Conservation (phyloP, 2,797 vertebrate species). For the Tachyglossus aculeatus region DNA sequence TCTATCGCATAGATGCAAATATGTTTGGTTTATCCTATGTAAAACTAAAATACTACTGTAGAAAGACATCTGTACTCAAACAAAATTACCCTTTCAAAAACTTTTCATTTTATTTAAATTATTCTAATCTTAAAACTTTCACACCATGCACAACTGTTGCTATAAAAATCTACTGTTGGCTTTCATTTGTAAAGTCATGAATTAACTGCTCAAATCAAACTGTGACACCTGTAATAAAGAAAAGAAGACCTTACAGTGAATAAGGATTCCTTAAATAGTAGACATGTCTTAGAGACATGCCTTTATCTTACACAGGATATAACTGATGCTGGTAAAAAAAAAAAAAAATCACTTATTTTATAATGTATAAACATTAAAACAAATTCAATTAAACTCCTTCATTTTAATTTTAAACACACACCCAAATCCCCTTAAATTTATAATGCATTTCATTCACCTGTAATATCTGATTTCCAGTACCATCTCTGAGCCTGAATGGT, state of each 20-base stretch:
- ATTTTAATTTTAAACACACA: background rate
- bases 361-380: constrained; percentile 12
- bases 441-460: constrained; percentile 81
- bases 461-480: constrained; percentile 94
- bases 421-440: constrained; percentile 17
- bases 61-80: constrained; percentile 20
- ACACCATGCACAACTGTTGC: no score
- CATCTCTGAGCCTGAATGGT: constrained; percentile 92
- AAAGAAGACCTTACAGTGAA: constrained; percentile 60
- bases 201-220: constrained; percentile 59
- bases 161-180: constrained; percentile 45
- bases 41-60: constrained; percentile 23
- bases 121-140: constrained; percentile 23
- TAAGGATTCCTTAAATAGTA: constrained; percentile 40
- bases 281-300: constrained; percentile 17
- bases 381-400: background rate
- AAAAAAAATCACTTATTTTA: constrained; percentile 6
- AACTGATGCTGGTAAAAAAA: constrained; percentile 26
- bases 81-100: constrained; percentile 45
- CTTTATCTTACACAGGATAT: constrained; percentile 5
- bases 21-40: background rate
- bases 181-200: constrained; percentile 56
- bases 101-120: constrained; percentile 43
- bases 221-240: constrained; percentile 66
- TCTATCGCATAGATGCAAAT: background rate